Conservation (phyloP, 2,888 invertebrate genomes). For the Pediacus dermestoides region DNA sequence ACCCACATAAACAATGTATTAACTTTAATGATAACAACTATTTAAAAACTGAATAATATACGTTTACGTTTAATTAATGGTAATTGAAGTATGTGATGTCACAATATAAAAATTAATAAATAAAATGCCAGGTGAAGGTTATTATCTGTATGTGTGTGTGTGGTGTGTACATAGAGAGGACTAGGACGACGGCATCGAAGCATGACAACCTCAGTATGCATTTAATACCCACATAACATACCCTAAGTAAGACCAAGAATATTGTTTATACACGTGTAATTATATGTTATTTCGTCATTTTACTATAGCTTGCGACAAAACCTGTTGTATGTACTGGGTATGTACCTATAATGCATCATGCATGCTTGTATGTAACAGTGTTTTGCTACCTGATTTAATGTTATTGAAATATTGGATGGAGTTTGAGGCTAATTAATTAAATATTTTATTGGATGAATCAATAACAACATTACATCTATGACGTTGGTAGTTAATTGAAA, state of each 20-base stretch:
- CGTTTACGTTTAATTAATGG: constrained; percentile 8
- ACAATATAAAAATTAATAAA: constrained; percentile 12
- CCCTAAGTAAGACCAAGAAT: constrained; percentile 12
- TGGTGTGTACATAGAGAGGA: constrained; percentile 20
- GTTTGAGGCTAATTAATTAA: too few species aligned
- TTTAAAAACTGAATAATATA: too few species aligned
- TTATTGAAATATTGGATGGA: too few species aligned
- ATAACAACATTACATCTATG: too few species aligned
- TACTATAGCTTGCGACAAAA: constrained; percentile 24
- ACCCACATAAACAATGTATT: not conserved
- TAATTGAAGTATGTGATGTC: constrained; percentile 4
- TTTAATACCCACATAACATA: constrained; percentile 16
- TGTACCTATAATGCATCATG: too few species aligned
- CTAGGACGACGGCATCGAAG: constrained; percentile 23
- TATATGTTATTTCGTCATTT: constrained; percentile 29
- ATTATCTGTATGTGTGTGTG: too few species aligned
- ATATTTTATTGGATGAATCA: too few species aligned
- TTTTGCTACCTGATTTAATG: constrained; percentile 1
- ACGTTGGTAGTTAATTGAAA: too few species aligned
- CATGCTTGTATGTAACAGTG: constrained; percentile 3
- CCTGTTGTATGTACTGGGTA: too few species aligned
- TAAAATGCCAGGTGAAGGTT: constrained; percentile 24
- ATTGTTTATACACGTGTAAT: constrained; percentile 30
- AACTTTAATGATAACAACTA: not conserved
- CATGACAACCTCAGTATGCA: constrained; percentile 19